These are phyloP conservation scores for Sparus aurata DNA, from an alignment of 2,797 vertebrate genomes.

Conservation along the genomic window DNA sequence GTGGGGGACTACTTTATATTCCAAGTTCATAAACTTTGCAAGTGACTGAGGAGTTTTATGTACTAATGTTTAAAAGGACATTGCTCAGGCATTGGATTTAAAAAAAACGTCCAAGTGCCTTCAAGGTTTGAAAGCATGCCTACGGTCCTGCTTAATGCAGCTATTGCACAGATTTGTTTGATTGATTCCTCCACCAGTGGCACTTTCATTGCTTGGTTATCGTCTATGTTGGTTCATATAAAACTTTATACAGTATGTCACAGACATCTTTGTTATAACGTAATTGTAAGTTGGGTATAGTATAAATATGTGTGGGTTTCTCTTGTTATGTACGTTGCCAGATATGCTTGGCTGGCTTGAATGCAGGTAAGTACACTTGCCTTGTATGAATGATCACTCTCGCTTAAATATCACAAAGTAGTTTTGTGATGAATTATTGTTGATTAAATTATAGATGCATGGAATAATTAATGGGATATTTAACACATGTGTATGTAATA, in stretches of 20 bases:
- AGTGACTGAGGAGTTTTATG: neutral
- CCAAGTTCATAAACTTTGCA: conserved; percentile 30
- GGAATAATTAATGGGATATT: conserved; percentile 34
- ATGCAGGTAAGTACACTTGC: neutral
- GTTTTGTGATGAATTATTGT: conserved; percentile 34
- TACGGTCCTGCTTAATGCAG: neutral
- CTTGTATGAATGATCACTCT: neutral
- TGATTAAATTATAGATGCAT: conserved; percentile 53
- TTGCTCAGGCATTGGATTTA: neutral
- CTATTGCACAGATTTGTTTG: neutral
- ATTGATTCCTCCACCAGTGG: neutral
- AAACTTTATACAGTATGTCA: neutral
- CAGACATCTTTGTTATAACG: neutral
- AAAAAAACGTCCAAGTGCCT: conserved; percentile 23
- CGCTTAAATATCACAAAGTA: conserved; percentile 21
- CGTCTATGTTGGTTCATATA: neutral
- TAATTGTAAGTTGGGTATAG: neutral
- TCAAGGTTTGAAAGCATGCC: conserved; percentile 9
- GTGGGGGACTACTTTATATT: conserved; percentile 8
- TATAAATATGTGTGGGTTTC: neutral
- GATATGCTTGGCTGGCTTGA: too few species aligned
- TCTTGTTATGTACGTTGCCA: neutral
- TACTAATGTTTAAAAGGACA: conserved; percentile 13
- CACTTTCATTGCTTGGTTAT: neutral
- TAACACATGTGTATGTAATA: conserved; percentile 41